These are phyloP conservation scores for Caretta caretta DNA, from an alignment of 2,113 vertebrate genomes.

Conservation along the genomic window DNA sequence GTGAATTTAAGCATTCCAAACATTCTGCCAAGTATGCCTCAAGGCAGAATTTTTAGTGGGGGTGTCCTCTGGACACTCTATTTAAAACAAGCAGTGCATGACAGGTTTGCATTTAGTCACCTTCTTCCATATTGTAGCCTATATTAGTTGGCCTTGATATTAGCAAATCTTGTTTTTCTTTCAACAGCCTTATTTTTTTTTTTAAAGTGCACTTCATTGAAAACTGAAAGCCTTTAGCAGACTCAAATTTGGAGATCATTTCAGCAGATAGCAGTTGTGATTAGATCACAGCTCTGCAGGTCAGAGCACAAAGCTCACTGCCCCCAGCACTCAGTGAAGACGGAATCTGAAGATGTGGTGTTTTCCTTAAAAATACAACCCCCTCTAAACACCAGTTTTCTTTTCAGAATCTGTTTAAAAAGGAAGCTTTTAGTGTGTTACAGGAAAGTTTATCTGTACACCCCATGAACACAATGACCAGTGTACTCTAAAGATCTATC, in stretches of 20 bases:
- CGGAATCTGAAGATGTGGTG: constrained; percentile 42
- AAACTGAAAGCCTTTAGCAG: constrained; percentile 33
- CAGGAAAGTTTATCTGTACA: constrained; percentile 25
- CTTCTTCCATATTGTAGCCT: background rate
- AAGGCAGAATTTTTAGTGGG: background rate
- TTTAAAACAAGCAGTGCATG: background rate
- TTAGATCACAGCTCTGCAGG: constrained; percentile 37
- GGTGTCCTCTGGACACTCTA: background rate
- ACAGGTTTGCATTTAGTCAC: constrained; percentile 25
- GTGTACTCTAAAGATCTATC: constrained; percentile 40
- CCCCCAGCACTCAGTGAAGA: constrained; percentile 20
- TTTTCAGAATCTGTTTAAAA: constrained; percentile 49
- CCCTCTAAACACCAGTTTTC: constrained; percentile 47
- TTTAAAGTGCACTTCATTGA: constrained; percentile 75
- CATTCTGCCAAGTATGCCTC: background rate
- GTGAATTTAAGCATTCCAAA: constrained; percentile 6
- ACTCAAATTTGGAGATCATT: constrained; percentile 16
- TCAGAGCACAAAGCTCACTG: constrained; percentile 44
- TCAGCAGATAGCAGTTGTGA: constrained; percentile 47
- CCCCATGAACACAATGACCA: constrained; percentile 39
- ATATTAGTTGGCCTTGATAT: background rate
- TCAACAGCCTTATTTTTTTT: constrained; percentile 15
- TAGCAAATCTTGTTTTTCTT: background rate
- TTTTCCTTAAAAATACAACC: constrained; percentile 58
- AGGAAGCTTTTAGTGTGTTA: background rate